A percentile compares a stretch with the other conserved stretches of the same genome.
These are phyloP conservation scores for Automeris io DNA, from an alignment of 2,888 invertebrate species.

Conservation along the genomic window DNA sequence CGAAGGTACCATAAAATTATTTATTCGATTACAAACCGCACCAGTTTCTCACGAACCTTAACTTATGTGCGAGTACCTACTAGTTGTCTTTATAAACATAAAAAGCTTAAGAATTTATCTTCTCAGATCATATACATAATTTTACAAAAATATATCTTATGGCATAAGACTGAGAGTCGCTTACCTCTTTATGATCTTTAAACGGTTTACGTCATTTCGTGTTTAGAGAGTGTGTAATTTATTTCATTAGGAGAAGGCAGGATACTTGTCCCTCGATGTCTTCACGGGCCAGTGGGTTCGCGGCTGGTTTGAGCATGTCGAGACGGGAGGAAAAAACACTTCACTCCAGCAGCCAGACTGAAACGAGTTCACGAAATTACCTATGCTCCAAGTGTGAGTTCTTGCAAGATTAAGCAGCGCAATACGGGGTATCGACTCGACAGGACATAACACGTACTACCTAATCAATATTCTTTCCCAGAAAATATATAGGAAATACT, in stretches of 20 bases:
- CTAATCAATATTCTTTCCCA: too few species aligned
- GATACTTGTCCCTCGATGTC: slow-evolving; percentile 72
- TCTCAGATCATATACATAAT: slow-evolving; percentile 23
- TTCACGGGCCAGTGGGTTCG: slow-evolving; percentile 61
- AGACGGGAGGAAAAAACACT: slow-evolving; percentile 63
- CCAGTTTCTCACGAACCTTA: slow-evolving; percentile 17
- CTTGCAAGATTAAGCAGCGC: too few species aligned
- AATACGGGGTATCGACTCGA: too few species aligned
- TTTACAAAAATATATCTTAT: slow-evolving; percentile 20
- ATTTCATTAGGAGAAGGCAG: slow-evolving; percentile 74
- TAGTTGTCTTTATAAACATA: slow-evolving; percentile 22
- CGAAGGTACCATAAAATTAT: neutral
- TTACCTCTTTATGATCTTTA: slow-evolving; percentile 11
- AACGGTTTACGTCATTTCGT: slow-evolving; percentile 26
- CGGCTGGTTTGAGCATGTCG: slow-evolving; percentile 50
- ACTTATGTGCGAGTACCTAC: slow-evolving; percentile 14
- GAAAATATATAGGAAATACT: too few species aligned
- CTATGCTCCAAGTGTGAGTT: too few species aligned
- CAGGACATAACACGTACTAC: too few species aligned
- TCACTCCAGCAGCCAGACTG: slow-evolving; percentile 19
- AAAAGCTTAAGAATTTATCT: slow-evolving; percentile 61
- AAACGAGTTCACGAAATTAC: neutral
- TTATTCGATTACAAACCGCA: slow-evolving; percentile 4
- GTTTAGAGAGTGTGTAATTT: slow-evolving; percentile 44
- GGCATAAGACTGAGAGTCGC: neutral